Conservation (phyloP, 2,888 invertebrate species). For the Drosophila anomalata region DNA sequence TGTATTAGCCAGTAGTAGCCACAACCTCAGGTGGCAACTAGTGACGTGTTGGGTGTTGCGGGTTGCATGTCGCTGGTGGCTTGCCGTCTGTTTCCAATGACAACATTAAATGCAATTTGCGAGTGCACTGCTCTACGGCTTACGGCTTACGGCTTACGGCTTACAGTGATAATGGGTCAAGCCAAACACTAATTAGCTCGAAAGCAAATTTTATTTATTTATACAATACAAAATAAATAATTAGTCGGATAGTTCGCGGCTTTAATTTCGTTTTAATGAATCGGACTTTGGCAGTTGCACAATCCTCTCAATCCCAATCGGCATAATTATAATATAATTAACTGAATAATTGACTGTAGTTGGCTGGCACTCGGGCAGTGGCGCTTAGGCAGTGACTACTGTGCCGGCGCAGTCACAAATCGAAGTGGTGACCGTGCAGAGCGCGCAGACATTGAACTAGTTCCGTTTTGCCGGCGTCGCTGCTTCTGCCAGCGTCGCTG, state of each 20-base stretch:
- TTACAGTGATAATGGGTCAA: conserved; percentile 31
- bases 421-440: conserved; percentile 33
- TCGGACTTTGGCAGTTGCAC: conserved; percentile 2
- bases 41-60: conserved; percentile 29
- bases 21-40: conserved; percentile 7
- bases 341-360: background rate
- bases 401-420: conserved; percentile 17
- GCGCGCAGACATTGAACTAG: conserved; percentile 66
- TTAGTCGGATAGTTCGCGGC: conserved; percentile 14
- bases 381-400: conserved; percentile 26
- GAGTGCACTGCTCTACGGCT: conserved; percentile 24
- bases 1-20: background rate
- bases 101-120: conserved; percentile 54
- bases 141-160: conserved; percentile 10
- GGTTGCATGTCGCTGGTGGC: conserved; percentile 3
- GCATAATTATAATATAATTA: background rate
- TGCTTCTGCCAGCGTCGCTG: conserved; percentile 15
- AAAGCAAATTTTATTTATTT: background rate
- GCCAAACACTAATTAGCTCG: background rate
- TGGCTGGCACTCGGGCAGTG: background rate
- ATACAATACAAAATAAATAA: conserved; percentile 1
- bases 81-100: conserved; percentile 46
- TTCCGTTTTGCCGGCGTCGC: conserved; percentile 49
- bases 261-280: conserved; percentile 29
- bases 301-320: background rate